Evolutionary conservation across 1,140 invertebrate species (phyloP), one percentile per base, ranked within the genome.

Genomic region (Zaprionus ornatus): DNA sequence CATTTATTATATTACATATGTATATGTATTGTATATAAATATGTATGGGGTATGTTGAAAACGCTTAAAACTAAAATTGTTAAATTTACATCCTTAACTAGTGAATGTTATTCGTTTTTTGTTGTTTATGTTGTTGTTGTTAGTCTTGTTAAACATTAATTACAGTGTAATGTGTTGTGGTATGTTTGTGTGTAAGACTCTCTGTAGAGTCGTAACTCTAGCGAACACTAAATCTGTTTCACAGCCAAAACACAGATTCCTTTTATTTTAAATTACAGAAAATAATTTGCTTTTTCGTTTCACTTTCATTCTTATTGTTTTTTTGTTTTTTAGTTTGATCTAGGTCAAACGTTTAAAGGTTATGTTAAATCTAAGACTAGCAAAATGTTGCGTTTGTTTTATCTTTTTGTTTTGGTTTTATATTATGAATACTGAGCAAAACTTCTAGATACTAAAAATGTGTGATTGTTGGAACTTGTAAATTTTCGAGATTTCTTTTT

Each of bases 181-280:
- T 59, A 48, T 55, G 15, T 59, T 21, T 54, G n/a, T 15, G 21
- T 71, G 50, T 32, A 32, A 32, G 29, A 32, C 29, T 32, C 29
- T 32, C 29, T 32, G 29, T 32, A 32, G 29, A 32, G 9, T 32
- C 29, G 9, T 10, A 10, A 68, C 29, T 73, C 61, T 88, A 87
- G 61, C 74, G 74, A 88, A 88, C 77, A 87, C 84, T 88, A 81
- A 86, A 92, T 92, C 91, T 92, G 91, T 90, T 92, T 92, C 91
- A 92, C 91, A 92, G 91, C 91, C 91, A 92, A 92, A 91, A 92
- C 80, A 92, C 91, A 92, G 91, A 92, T 92, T 91, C 59, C 56
- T 56, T 72, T 52, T 10, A 63, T 68, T 66, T 77, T 45, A 9
- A 45, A 17, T 45, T 45, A 45, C 40, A 67, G 23, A 78, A 66